Evolutionary conservation across 2,113 vertebrate species (phyloP).

Genomic region (Nesogale talazaci): DNA sequence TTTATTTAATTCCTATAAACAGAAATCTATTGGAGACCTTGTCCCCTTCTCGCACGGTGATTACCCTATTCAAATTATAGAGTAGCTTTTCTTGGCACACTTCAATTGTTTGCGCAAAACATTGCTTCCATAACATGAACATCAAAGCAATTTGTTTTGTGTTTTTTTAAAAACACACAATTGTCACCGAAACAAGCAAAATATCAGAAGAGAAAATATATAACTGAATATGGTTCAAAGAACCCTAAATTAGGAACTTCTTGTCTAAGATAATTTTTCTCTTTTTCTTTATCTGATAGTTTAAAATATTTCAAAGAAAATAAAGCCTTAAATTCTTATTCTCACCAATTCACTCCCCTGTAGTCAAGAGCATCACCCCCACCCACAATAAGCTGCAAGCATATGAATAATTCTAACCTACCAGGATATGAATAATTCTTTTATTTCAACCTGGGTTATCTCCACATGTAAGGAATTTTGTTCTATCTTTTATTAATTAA

Average conservation of each 20-base stretch:
- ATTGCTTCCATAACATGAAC: not conserved
- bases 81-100: not conserved
- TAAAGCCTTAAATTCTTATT: conserved; percentile 5
- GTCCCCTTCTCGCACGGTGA: not conserved
- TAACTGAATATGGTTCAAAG: not conserved
- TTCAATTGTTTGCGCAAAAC: not conserved
- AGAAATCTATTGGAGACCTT: conserved; percentile 18
- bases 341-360: not conserved
- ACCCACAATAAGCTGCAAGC: not conserved
- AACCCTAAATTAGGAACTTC: conserved; percentile 9
- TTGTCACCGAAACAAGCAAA: conserved; percentile 21
- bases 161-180: not conserved
- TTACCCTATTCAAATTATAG: not conserved
- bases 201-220: not conserved
- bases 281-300: conserved; percentile 43
- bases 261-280: not conserved
- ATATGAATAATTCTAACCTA: conserved; percentile 21
- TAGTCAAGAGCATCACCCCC: not conserved
- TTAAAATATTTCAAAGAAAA: conserved; percentile 46
- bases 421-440: not conserved
- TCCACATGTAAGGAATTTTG: not conserved
- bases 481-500: conserved; percentile 12
- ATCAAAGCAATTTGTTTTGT: conserved; percentile 20
- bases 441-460: conserved; percentile 27
- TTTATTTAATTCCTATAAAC: conserved; percentile 40